phyloP scores from a whole-genome alignment of 2,113 vertebrate genomes.

The Gnathonemus echidnorhynchus region DNA sequence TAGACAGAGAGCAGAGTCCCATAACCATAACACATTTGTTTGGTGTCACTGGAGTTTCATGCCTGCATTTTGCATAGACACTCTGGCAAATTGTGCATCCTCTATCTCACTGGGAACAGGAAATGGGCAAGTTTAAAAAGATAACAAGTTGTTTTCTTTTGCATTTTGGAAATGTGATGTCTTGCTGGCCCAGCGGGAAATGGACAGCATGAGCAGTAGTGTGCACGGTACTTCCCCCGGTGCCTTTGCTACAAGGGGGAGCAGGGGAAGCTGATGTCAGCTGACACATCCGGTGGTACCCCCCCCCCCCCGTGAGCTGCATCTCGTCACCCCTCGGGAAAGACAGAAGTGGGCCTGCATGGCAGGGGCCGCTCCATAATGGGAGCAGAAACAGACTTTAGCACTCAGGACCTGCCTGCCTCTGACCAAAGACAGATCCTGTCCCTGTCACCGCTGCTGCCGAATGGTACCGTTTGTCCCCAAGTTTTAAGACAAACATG shows the following conservation, averaged over 20 bases:
- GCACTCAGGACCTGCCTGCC: not conserved
- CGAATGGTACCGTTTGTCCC: not conserved
- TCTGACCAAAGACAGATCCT: not conserved
- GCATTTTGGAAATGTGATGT: not conserved
- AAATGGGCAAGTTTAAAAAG: conserved; percentile 69
- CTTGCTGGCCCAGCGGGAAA: conserved; percentile 50
- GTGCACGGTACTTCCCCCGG: not conserved
- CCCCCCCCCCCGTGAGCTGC: conserved; percentile 38
- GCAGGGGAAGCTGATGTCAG: conserved; percentile 63
- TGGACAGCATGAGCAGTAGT: conserved; percentile 46
- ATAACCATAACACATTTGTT: conserved; percentile 65
- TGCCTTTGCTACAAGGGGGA: conserved; percentile 56
- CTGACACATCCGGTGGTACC: conserved; percentile 60
- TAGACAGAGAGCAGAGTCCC: conserved; percentile 52
- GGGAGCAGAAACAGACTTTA: not conserved
- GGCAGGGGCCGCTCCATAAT: not conserved
- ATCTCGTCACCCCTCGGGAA: conserved; percentile 50
- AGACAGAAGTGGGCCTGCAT: not conserved
- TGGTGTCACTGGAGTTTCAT: conserved; percentile 61
- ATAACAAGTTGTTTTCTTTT: conserved; percentile 56
- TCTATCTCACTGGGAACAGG: conserved; percentile 70
- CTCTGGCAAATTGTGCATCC: conserved; percentile 57
- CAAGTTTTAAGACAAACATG: not conserved
- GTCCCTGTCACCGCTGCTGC: not conserved
- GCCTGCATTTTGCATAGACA: conserved; percentile 64